These are phyloP conservation scores for Pleuronectes platessa DNA, from an alignment of 2,113 vertebrate species.

Conservation along the genomic window DNA sequence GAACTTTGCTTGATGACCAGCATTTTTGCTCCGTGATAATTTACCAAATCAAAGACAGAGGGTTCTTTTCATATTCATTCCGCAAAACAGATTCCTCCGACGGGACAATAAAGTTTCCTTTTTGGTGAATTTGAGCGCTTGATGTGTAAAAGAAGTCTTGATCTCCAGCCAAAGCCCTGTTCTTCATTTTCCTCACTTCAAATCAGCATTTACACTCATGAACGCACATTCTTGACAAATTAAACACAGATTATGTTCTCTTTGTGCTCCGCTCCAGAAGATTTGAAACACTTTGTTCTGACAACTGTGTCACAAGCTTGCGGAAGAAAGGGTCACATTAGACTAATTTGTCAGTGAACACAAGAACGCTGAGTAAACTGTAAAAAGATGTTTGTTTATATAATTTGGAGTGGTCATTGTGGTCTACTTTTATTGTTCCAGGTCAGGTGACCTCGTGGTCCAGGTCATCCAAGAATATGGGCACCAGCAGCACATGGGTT, in stretches of 20 bases:
- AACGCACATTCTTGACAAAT: slow-evolving; percentile 37
- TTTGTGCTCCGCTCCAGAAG: slow-evolving; percentile 10
- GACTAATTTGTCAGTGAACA: neutral
- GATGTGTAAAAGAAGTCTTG: slow-evolving; percentile 9
- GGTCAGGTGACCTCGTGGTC: slow-evolving; percentile 91
- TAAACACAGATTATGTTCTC: slow-evolving; percentile 26
- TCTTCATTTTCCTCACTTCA: slow-evolving; percentile 32
- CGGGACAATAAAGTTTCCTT: slow-evolving; percentile 37
- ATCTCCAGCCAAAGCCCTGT: slow-evolving; percentile 36
- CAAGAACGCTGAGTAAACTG: neutral
- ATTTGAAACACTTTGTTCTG: slow-evolving; percentile 13
- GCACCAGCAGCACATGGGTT: slow-evolving; percentile 90
- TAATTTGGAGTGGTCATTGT: neutral
- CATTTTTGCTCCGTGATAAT: neutral
- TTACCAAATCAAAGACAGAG: slow-evolving; percentile 1
- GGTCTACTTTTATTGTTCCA: slow-evolving; percentile 53
- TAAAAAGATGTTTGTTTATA: neutral
- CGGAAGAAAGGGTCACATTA: neutral
- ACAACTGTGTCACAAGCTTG: neutral
- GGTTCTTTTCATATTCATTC: slow-evolving; percentile 18
- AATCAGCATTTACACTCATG: slow-evolving; percentile 24
- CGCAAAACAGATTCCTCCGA: slow-evolving; percentile 24
- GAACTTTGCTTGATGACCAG: slow-evolving; percentile 6
- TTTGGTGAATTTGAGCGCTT: neutral
- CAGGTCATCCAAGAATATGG: slow-evolving; percentile 88